Base-by-base conservation (phyloP, 2,797 vertebrate genomes). In the Neopelma chrysocephalum region DNA sequence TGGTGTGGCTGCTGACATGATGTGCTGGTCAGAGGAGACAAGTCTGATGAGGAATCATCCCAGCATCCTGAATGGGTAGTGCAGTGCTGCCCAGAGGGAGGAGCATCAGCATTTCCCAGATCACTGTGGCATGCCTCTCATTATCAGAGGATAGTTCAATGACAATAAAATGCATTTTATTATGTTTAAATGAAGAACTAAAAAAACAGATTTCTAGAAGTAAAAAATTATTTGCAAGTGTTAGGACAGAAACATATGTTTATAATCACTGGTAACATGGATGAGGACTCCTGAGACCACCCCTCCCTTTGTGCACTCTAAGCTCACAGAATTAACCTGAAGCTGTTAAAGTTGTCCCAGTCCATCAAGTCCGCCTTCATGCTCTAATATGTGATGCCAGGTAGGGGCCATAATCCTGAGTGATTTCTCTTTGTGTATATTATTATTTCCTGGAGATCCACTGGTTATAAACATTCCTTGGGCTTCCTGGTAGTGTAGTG, bases 1-100 rank as follows among this genome's bases (percentile, higher is more conserved):
- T 1, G 0, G 9, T 57, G 16, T 14, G 51, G 34, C 71, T 68
- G 5, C 56, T 60, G 76, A 34, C 0, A 1, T 12, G 75, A 57
- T 1, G 11, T 3, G 6, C 69, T 66, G 56, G 61, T 80, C 3
- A 8, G 81, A 34, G 53, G 38, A 58, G n/a, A 25, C 50, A 72
- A n/a, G 18, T n/a, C 38, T 77, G n/a, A 22, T 43, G 60, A 80
- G 43, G 27, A 94, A 1, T 36, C n/a, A 60, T 76, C 58, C 31
- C 14, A 20, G 1, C 2, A 1, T 72, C 38, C 6, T 29, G 14
- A 58, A 21, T 34, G 23, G 42, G 34, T 38, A 56, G 51, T 9
- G 25, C 18, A 58, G n/a, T 71, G 57, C 18, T 84, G 29, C 38
- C 58, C 2, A 0, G 45, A 72, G 32, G 10, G 34, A 83, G 48